Base-by-base conservation (phyloP, 2,797 vertebrate species). In the Pyrocephalus nanus region DNA sequence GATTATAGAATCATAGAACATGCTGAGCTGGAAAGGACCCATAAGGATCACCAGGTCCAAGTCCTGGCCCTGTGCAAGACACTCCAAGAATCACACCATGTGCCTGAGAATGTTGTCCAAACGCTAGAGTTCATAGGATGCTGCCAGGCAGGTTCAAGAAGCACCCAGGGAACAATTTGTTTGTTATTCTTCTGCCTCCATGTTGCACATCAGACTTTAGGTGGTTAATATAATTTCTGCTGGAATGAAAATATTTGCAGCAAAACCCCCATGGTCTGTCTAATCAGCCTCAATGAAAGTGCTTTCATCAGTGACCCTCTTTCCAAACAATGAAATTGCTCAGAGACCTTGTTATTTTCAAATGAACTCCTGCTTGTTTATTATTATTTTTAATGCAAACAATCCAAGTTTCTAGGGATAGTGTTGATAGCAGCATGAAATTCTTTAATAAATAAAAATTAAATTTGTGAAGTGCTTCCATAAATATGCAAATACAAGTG, bases 281-380 rank as follows among this genome's bases (percentile, higher is more conserved):
- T 94, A 93, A 93, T 91, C 92, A 96, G 36, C 69, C 72, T 92
- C 95, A 81, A 72, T 84, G 61, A 92, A 93, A 93, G 57, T 78
- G 91, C 89, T 90, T 94, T 94, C 92, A 95, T 76, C 89, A 91
- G 65, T 92, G 91, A 83, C 85, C 95, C 55, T 92, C 54, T 91
- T 92, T 93, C 58, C 55, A 90, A 93, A 93, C 82, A 94, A 86
- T 79, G 76, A 94, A 95, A 96, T 88, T 93, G 73, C 91, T 95
- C 82, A 81, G 94, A 94, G 91, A 92, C 91, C 89, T 92, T 67
- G 88, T 93, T 92, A 90, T 96, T 97, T 96, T 93, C 88, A 75
- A 79, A 95, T 90, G 91, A 94, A 86, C 92, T 90, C 32, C 40
- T 78, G 78, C 45, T 90, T 88, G 70, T 91, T 95, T 93, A 40